phyloP scores from a whole-genome alignment of 1,140 invertebrate species.

The Eumeta japonica region DNA sequence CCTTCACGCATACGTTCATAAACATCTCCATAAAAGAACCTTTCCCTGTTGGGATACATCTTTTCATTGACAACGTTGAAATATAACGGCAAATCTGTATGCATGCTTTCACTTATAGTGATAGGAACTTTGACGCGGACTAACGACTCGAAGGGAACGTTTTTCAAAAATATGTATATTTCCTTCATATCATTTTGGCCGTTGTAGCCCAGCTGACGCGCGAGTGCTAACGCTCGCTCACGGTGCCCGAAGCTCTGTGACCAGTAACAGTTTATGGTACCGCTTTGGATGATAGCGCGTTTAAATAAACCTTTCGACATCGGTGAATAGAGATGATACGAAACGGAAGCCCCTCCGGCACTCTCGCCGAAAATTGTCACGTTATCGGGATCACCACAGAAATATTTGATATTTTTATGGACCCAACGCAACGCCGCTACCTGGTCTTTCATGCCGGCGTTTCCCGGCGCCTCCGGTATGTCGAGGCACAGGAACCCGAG shows the following conservation, averaged over 20 bases:
- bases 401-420: slow-evolving; percentile 43
- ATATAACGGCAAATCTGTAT: slow-evolving; percentile 10
- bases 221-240: slow-evolving; percentile 22
- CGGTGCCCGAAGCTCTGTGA: slow-evolving; percentile 17
- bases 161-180: slow-evolving; percentile 20
- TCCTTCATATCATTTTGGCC: slow-evolving; percentile 21
- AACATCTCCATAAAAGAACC: slow-evolving; percentile 18
- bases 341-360: slow-evolving; percentile 62
- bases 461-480: slow-evolving; percentile 38
- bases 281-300: slow-evolving; percentile 20
- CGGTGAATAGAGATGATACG: slow-evolving; percentile 56
- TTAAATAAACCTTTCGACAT: slow-evolving; percentile 59
- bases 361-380: slow-evolving; percentile 78
- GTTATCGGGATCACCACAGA: slow-evolving; percentile 71
- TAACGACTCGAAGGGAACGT: slow-evolving; percentile 14
- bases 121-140: slow-evolving; percentile 11
- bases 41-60: slow-evolving; percentile 18
- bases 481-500: slow-evolving; percentile 59
- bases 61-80: slow-evolving; percentile 20
- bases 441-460: slow-evolving; percentile 41
- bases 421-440: slow-evolving; percentile 35
- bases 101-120: slow-evolving; percentile 8
- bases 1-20: slow-evolving; percentile 13
- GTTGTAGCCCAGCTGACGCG: slow-evolving; percentile 20
- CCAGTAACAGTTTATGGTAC: slow-evolving; percentile 24